Conservation (phyloP, 1,140 invertebrate genomes). For the Pseudoatta argentina region DNA sequence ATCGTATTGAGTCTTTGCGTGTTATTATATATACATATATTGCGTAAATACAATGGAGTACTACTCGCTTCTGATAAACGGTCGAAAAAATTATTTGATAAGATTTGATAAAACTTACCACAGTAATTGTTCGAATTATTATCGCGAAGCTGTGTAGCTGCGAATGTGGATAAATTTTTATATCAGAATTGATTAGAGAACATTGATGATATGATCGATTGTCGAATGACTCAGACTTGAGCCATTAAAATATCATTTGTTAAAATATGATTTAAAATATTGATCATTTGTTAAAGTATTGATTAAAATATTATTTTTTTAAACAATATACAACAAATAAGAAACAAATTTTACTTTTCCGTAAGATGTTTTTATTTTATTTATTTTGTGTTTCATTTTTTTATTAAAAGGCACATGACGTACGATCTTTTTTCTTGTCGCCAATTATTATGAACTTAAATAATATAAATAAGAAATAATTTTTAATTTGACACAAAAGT, state of each 20-base stretch:
- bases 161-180: not conserved
- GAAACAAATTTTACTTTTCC: not conserved
- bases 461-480: no score
- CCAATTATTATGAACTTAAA: no score
- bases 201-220: not conserved
- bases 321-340: not conserved
- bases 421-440: not conserved
- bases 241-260: not conserved
- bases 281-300: no score
- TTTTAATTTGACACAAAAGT: no score
- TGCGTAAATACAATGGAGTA: not conserved
- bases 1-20: not conserved
- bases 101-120: not conserved
- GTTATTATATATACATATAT: not conserved
- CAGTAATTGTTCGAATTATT: not conserved
- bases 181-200: not conserved
- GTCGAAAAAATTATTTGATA: not conserved
- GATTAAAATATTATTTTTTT: constrained; percentile 8
- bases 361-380: not conserved
- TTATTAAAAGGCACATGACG: not conserved
- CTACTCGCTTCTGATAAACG: not conserved
- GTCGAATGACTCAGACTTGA: not conserved
- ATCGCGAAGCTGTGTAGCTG: not conserved
- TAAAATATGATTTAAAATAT: not conserved
- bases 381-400: not conserved